A percentile compares a stretch with the other conserved stretches of the same genome.
Evolutionary conservation across 2,888 invertebrate species (phyloP).

Genomic region (Stenotaenia linearis): DNA sequence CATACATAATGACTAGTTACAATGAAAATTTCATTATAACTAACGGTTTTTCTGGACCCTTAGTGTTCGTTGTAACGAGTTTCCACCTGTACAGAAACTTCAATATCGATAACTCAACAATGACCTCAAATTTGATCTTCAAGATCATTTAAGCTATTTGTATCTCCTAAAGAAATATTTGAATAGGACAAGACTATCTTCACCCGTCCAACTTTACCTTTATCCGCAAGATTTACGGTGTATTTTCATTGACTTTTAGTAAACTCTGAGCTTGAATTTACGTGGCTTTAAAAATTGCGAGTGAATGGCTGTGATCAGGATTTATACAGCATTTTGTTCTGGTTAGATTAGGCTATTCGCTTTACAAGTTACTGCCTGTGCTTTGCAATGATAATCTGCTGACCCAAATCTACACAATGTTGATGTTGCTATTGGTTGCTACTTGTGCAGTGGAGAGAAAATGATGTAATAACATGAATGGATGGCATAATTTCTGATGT

Average conservation of each 20-base stretch:
- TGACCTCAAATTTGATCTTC: too few species aligned
- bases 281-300: background rate
- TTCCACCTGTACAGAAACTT: too few species aligned
- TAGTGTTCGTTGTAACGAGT: too few species aligned
- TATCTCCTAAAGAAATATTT: too few species aligned
- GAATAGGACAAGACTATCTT: too few species aligned
- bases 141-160: too few species aligned
- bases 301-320: background rate
- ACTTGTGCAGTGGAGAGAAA: background rate
- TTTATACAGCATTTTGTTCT: slow-evolving; percentile 3
- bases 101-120: too few species aligned
- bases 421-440: background rate
- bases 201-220: too few species aligned
- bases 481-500: background rate
- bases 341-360: slow-evolving; percentile 5
- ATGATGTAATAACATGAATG: background rate
- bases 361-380: background rate
- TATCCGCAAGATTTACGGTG: too few species aligned
- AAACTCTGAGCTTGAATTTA: background rate
- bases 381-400: slow-evolving; percentile 1
- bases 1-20: too few species aligned
- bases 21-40: too few species aligned
- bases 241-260: background rate
- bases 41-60: too few species aligned
- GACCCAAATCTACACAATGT: background rate